Percentiles rank a stretch among this genome's conserved stretches.
phyloP scores from a whole-genome alignment of 2,888 invertebrate species.

The Acrocera orbiculus region DNA sequence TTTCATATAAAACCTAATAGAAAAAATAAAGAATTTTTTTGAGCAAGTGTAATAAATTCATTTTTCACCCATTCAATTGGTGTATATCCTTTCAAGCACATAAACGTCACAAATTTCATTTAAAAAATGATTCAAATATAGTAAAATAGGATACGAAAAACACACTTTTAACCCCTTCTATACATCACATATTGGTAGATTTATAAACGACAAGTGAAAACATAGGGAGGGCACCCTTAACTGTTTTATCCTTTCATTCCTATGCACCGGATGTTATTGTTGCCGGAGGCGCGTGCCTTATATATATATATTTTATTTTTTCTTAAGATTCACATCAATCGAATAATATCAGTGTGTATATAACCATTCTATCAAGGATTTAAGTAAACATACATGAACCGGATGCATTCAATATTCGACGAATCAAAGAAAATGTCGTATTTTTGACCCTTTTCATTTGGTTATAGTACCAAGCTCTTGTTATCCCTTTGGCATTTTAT shows the following conservation, averaged over 20 bases:
- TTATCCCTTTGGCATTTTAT: no score
- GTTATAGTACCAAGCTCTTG: no score
- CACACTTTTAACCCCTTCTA: constrained; percentile 3
- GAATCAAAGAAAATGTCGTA: neutral
- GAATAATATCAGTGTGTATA: no score
- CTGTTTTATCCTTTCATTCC: neutral
- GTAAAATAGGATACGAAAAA: neutral
- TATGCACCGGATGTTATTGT: constrained; percentile 7
- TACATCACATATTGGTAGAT: neutral
- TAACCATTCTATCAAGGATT: no score
- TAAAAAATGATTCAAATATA: constrained; percentile 7
- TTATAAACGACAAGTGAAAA: neutral
- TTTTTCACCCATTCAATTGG: constrained; percentile 3
- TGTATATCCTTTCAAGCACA: constrained; percentile 6
- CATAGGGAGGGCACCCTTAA: neutral
- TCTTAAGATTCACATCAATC: neutral
- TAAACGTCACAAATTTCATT: constrained; percentile 9
- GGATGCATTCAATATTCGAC: constrained; percentile 6
- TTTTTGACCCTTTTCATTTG: no score
- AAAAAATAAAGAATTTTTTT: no score
- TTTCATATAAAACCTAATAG: no score
- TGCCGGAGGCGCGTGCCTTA: constrained; percentile 12
- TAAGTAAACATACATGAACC: neutral
- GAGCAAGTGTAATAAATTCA: no score
- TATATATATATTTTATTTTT: constrained; percentile 1